phyloP scores from a whole-genome alignment of 35 echinoderm and acorn worm species.

The Ptychodera flava region DNA sequence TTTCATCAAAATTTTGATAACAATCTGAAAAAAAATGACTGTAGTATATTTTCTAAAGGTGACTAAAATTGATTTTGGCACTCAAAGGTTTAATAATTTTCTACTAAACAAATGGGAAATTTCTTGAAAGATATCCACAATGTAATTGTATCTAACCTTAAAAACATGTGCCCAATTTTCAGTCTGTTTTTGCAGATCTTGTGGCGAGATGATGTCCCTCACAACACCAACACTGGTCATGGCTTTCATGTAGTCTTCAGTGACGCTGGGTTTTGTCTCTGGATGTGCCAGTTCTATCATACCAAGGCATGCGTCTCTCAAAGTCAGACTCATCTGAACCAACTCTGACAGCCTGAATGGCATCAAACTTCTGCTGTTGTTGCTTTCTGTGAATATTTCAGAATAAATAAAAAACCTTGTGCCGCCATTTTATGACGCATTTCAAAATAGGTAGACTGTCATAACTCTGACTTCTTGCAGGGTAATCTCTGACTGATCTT shows the following conservation, averaged over 20 bases:
- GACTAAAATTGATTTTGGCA: too few relatives aligned
- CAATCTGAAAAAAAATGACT: too few relatives aligned
- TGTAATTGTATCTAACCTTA: conserved; percentile 51
- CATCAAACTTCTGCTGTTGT: conserved; percentile 57
- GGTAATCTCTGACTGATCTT: too few relatives aligned
- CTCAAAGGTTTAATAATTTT: too few relatives aligned
- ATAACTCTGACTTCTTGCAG: too few relatives aligned
- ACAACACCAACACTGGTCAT: conserved; percentile 31
- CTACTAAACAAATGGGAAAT: too few relatives aligned
- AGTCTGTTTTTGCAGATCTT: conserved; percentile 13
- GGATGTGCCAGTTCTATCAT: conserved; percentile 88
- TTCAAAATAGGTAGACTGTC: too few relatives aligned
- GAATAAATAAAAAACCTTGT: conserved; percentile 8
- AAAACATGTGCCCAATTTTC: conserved; percentile 66
- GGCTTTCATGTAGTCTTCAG: conserved; percentile 64
- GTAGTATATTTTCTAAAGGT: too few relatives aligned
- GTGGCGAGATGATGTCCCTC: background rate
- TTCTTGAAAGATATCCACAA: too few relatives aligned
- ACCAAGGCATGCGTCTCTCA: conserved; percentile 79
- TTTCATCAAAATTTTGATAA: too few relatives aligned
- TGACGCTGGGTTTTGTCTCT: conserved; percentile 51
- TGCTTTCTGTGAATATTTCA: conserved; percentile 12
- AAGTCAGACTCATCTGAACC: conserved; percentile 54
- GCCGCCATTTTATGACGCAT: too few relatives aligned
- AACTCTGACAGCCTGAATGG: conserved; percentile 68